phyloP scores from a whole-genome alignment of 2,797 vertebrate genomes.

The Megalops cyprinoides region DNA sequence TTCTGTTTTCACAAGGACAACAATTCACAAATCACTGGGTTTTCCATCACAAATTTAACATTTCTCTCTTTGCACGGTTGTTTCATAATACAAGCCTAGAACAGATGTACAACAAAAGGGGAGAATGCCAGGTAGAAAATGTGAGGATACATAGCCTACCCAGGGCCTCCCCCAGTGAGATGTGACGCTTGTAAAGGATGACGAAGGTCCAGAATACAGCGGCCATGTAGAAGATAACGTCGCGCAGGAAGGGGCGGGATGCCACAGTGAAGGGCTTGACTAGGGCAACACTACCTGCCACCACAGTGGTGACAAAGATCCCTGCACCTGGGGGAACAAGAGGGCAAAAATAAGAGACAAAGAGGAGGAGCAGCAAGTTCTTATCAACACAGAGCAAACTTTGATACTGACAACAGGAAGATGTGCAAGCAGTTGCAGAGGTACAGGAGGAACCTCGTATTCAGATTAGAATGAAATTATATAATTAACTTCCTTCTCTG shows the following conservation, averaged over 20 bases:
- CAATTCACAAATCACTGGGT: too few species aligned
- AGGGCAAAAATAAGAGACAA: rapidly evolving
- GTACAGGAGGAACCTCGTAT: background rate
- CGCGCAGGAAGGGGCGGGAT: slow-evolving; percentile 92
- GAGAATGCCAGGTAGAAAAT: background rate
- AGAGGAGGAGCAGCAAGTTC: background rate
- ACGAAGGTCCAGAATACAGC: slow-evolving; percentile 89
- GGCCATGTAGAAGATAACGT: slow-evolving; percentile 90
- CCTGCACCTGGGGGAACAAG: slow-evolving; percentile 80
- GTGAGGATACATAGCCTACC: slow-evolving; percentile 65
- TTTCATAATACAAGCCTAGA: too few species aligned
- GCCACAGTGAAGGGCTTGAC: slow-evolving; percentile 86
- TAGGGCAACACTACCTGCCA: slow-evolving; percentile 87
- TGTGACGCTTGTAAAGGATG: slow-evolving; percentile 80
- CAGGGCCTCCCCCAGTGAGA: slow-evolving; percentile 79
- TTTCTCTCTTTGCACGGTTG: too few species aligned
- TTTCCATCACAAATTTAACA: too few species aligned
- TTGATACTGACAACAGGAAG: background rate
- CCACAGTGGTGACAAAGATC: slow-evolving; percentile 91
- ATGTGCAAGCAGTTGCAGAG: background rate
- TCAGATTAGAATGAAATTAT: background rate
- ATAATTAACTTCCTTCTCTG: too few species aligned
- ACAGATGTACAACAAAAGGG: background rate
- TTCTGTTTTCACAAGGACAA: background rate
- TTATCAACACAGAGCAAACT: background rate